These are phyloP conservation scores for Luehdorfia chinensis DNA, from an alignment of 1,140 invertebrate genomes.

Conservation along the genomic window DNA sequence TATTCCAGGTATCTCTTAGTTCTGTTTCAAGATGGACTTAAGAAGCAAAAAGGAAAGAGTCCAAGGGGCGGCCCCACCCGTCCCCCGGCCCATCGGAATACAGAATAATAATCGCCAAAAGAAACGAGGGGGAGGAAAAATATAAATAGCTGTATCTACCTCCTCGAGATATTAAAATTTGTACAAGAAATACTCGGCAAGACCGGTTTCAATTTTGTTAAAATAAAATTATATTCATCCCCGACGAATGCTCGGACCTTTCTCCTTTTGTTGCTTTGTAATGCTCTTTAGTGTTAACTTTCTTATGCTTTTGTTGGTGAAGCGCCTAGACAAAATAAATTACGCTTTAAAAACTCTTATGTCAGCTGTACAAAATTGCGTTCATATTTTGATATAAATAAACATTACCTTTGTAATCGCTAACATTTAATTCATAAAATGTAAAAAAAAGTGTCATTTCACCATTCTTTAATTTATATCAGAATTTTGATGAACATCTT, in stretches of 20 bases:
- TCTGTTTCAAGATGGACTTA: conserved; percentile 74
- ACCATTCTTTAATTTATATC: too few species aligned
- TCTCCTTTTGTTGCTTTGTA: conserved; percentile 4
- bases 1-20: conserved; percentile 40
- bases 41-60: conserved; percentile 76
- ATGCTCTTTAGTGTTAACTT: not conserved
- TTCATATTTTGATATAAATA: too few species aligned
- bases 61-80: conserved; percentile 44
- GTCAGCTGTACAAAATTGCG: too few species aligned
- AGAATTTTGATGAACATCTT: too few species aligned
- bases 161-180: conserved; percentile 71
- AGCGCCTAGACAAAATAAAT: too few species aligned
- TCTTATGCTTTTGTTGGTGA: too few species aligned
- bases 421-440: too few species aligned
- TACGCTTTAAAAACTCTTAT: too few species aligned
- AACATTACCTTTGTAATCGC: too few species aligned
- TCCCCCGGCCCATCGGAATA: conserved; percentile 60
- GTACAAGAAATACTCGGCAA: conserved; percentile 55
- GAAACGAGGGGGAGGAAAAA: conserved; percentile 70
- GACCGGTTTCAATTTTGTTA: conserved; percentile 58
- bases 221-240: conserved; percentile 62
- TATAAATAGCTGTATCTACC: conserved; percentile 72
- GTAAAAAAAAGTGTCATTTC: too few species aligned
- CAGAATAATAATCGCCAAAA: conserved; percentile 77
- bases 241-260: not conserved